Base-by-base conservation (phyloP, 2,888 invertebrate species). In the Heliconius charithonia region DNA sequence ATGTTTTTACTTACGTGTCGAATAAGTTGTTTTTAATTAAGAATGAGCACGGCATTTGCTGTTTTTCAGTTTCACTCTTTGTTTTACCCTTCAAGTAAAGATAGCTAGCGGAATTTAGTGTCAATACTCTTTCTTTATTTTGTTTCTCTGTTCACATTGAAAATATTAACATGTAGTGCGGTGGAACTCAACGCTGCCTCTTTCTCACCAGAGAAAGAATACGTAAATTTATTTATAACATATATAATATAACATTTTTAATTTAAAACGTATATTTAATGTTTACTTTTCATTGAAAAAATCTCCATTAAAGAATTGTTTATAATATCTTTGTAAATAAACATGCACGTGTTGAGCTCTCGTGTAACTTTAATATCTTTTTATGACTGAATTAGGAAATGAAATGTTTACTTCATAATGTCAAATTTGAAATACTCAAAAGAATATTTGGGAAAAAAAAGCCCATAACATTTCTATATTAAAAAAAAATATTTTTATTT, bases 341-440 rank as follows among this genome's bases (percentile, higher is more conserved):
- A 59, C 72, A 72, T n/a, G 56, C 72, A 72, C 72, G n/a, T 72
- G 72, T 72, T 59, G 56, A 29, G n/a, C n/a, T 59, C 72, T 71
- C 32, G 19, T 72, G 25, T 72, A 37, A 25, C 32, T 16, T 59
- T 72, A 22, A n/a, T 37, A 72, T 9, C 59, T 72, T 72, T 37
- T 72, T 59, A 72, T 72, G 72, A 59, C 59, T 32, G 13, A 59
- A 72, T 72, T 72, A n/a, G 9, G 27, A 7, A 25, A 41, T 45
- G 69, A 69, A 69, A 69, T 45, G 69, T 69, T 69, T 69, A 69
- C 69, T 45, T 45, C 41, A 41, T 69, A 25, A 16, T 69, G 69
- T 69, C 69, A 45, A 45, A 45, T 41, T 45, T 69, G 41, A 45
- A 41, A 41, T 19, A 69, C 7, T 25, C 16, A 41, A 45, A 32